phyloP scores from a whole-genome alignment of 37 sponge, comb jelly and placozoan species.

The Eunapius fragilis region DNA sequence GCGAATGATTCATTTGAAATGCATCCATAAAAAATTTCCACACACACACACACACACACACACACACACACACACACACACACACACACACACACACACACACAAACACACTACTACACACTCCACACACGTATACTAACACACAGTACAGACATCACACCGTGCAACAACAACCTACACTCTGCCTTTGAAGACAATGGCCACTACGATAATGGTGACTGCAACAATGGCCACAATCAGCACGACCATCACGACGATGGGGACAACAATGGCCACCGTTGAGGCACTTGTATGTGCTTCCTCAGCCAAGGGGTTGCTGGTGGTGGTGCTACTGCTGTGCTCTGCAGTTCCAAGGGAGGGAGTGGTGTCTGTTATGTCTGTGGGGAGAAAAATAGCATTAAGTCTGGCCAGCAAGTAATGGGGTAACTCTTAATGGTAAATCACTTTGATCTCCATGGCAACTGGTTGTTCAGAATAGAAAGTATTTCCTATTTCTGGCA shows the following conservation, averaged over 20 bases:
- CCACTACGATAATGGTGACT: neutral
- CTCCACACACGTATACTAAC: constrained; percentile 45
- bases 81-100: constrained; percentile 50
- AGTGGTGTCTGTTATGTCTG: too few species aligned
- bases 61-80: constrained; percentile 43
- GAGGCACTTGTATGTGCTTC: neutral
- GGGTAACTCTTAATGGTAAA: too few species aligned
- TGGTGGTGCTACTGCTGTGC: too few species aligned
- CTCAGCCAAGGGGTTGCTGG: neutral
- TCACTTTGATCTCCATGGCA: too few species aligned
- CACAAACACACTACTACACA: constrained; percentile 52
- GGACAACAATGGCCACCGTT: neutral
- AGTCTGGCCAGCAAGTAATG: too few species aligned
- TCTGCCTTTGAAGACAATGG: neutral
- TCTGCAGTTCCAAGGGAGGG: neutral
- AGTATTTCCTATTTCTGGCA: too few species aligned
- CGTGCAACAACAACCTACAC: neutral
- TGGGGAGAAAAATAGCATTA: too few species aligned
- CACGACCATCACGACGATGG: neutral
- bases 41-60: constrained; percentile 38
- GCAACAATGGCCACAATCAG: neutral
- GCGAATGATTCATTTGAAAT: neutral
- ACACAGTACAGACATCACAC: constrained; percentile 14
- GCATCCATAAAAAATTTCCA: constrained; percentile 17
- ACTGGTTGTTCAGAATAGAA: too few species aligned